phyloP scores from a whole-genome alignment of 1,140 invertebrate genomes.

The Aphis craccivora region DNA sequence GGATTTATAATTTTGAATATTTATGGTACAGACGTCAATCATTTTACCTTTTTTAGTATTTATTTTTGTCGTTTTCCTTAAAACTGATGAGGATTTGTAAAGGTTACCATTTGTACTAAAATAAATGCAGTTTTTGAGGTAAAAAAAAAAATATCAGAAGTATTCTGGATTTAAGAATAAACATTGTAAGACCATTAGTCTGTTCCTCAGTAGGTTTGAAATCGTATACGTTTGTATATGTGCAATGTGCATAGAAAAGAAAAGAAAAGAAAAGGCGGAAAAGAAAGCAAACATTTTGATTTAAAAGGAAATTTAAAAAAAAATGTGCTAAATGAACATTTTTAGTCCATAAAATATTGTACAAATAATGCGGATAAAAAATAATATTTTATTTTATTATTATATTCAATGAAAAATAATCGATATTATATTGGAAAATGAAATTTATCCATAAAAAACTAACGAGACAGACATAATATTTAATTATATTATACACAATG shows the following conservation, averaged over 20 bases:
- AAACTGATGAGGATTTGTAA: no score
- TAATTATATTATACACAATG: not conserved
- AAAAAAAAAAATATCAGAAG: not conserved
- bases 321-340: not conserved
- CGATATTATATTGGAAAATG: not conserved
- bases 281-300: not conserved
- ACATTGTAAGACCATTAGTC: not conserved
- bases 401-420: not conserved
- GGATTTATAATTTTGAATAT: no score
- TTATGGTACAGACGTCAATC: no score
- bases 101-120: no score
- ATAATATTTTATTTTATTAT: slow-evolving; percentile 1
- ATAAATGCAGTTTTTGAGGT: not conserved
- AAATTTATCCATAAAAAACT: not conserved
- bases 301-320: not conserved
- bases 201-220: not conserved
- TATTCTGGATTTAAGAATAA: not conserved
- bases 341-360: rapidly evolving
- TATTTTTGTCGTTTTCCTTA: no score
- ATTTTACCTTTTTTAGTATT: no score
- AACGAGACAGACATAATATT: not conserved
- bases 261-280: not conserved
- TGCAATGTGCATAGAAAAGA: not conserved
- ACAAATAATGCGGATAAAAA: not conserved
- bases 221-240: not conserved